Evolutionary conservation across 2,888 invertebrate genomes (phyloP).

Genomic region (Macrophya annulata): DNA sequence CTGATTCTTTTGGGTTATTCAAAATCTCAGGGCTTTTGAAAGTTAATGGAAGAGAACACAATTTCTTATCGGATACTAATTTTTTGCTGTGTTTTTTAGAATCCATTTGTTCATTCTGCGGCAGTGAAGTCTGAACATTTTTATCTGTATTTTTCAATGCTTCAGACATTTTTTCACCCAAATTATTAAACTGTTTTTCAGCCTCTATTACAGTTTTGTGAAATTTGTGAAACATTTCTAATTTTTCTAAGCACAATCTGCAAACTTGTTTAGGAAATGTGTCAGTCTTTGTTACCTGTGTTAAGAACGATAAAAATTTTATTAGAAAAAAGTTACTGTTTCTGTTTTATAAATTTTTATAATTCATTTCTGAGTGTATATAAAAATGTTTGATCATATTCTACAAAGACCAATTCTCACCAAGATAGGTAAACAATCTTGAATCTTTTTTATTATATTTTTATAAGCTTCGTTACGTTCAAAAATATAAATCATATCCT

Average conservation of each 20-base stretch:
- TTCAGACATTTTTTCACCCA: background rate
- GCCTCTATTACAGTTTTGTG: background rate
- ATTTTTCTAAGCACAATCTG: constrained; percentile 13
- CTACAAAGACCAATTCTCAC: background rate
- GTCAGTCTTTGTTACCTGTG: background rate
- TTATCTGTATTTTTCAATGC: background rate
- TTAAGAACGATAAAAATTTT: background rate
- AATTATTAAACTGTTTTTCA: background rate
- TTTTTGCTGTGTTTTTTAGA: background rate
- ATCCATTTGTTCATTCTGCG: background rate
- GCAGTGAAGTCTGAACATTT: background rate
- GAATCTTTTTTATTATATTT: background rate
- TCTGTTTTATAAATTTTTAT: background rate
- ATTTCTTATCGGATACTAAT: background rate
- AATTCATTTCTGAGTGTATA: too few species aligned
- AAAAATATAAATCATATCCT: constrained; percentile 11
- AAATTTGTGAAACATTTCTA: constrained; percentile 19
- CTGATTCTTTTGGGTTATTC: background rate
- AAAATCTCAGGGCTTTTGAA: background rate
- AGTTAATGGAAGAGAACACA: background rate
- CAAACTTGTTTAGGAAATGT: background rate
- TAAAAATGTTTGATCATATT: background rate
- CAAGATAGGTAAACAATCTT: background rate
- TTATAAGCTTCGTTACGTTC: background rate
- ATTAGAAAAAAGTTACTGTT: background rate